phyloP scores from a whole-genome alignment of 2,113 vertebrate species.

The Petrocephalus microphthalmus region DNA sequence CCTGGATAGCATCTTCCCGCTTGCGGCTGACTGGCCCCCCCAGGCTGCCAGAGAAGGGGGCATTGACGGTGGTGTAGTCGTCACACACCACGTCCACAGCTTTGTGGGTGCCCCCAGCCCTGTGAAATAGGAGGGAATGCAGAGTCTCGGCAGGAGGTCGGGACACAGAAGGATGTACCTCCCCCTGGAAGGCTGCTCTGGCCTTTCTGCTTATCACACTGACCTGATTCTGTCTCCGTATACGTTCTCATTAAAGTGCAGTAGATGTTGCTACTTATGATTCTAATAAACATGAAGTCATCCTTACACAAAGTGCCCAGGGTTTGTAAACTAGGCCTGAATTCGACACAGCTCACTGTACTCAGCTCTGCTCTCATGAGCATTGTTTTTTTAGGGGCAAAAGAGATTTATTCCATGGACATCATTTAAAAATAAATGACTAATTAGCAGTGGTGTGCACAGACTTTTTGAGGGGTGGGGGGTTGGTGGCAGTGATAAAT shows the following conservation, averaged over 20 bases:
- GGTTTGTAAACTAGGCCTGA: neutral
- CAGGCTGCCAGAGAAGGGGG: constrained; percentile 49
- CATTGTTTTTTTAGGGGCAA: neutral
- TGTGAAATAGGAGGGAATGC: constrained; percentile 20
- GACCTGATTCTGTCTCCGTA: neutral
- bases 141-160: neutral
- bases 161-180: too few species aligned
- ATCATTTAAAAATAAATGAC: neutral
- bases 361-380: neutral
- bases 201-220: neutral
- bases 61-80: constrained; percentile 43
- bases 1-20: constrained; percentile 34
- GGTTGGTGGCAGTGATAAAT: neutral
- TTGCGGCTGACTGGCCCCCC: constrained; percentile 37
- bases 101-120: constrained; percentile 36
- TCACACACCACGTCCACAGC: constrained; percentile 52
- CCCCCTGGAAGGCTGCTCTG: neutral
- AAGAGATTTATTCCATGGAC: neutral
- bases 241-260: neutral
- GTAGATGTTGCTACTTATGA: neutral
- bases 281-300: neutral
- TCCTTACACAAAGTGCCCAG: neutral
- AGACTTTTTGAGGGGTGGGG: neutral
- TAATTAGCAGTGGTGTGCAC: neutral
- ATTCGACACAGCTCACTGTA: neutral